Conservation (phyloP, 2,797 vertebrate species). For the Chelidonichthys spinosus region DNA sequence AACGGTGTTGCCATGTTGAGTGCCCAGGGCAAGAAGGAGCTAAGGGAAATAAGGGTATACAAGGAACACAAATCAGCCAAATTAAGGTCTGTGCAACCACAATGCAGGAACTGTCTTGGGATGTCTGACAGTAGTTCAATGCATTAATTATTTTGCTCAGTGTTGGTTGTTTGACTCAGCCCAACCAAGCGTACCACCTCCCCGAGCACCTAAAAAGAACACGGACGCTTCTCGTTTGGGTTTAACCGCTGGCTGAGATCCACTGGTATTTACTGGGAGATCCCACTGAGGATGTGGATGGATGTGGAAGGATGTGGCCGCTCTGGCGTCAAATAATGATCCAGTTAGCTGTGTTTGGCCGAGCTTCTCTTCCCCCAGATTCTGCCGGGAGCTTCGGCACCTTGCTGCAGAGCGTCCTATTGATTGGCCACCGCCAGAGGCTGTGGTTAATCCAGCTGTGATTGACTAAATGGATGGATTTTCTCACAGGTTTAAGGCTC, state of each 20-base stretch:
- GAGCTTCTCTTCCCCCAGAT: constrained; percentile 21
- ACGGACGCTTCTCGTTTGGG: constrained; percentile 5
- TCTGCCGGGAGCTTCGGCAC: constrained; percentile 23
- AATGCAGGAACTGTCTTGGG: not conserved
- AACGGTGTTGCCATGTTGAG: not conserved
- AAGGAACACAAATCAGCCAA: constrained; percentile 8
- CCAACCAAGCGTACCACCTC: not conserved
- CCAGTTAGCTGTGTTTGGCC: constrained; percentile 35
- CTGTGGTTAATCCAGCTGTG: constrained; percentile 66
- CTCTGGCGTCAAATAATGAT: constrained; percentile 36
- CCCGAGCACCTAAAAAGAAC: constrained; percentile 21
- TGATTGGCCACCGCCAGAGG: constrained; percentile 53
- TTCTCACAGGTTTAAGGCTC: constrained; percentile 51
- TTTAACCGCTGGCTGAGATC: constrained; percentile 50
- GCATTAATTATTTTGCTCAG: constrained; percentile 33
- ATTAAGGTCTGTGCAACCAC: not conserved
- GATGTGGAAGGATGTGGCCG: constrained; percentile 9
- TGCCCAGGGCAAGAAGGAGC: not conserved
- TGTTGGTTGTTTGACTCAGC: constrained; percentile 25
- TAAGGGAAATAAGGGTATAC: not conserved
- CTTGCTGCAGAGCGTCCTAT: constrained; percentile 40
- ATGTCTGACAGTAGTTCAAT: constrained; percentile 13
- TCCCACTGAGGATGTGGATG: constrained; percentile 16
- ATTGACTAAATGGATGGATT: constrained; percentile 63
- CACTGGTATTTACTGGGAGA: constrained; percentile 25